Percentiles rank a stretch among this genome's conserved stretches.
These are phyloP conservation scores for Schizopygopsis pylzovi DNA, from an alignment of 2,797 vertebrate species.

Conservation along the genomic window DNA sequence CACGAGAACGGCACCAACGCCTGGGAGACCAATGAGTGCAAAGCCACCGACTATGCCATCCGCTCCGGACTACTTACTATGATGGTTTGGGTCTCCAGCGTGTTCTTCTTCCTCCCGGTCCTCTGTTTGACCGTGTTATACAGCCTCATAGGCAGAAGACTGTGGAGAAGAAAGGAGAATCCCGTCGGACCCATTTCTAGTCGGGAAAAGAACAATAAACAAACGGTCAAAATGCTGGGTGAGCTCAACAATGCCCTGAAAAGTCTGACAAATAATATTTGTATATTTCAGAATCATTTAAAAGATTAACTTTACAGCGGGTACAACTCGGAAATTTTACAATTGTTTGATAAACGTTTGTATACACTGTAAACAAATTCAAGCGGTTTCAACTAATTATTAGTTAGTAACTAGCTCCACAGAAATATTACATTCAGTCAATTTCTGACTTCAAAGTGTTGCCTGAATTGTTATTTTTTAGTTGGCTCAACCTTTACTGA, in stretches of 20 bases:
- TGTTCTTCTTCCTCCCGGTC: slow-evolving; percentile 96
- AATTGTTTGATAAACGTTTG: neutral
- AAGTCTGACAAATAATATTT: neutral
- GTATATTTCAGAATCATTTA: neutral
- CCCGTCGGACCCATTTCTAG: slow-evolving; percentile 82
- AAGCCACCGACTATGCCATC: slow-evolving; percentile 91
- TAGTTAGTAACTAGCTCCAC: too few relatives aligned
- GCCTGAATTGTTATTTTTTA: too few relatives aligned
- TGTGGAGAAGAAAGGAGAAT: slow-evolving; percentile 89
- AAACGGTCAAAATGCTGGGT: slow-evolving; percentile 99
- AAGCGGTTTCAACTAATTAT: too few relatives aligned
- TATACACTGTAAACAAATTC: neutral
- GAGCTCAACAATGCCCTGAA: slow-evolving; percentile 53
- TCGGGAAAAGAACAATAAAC: slow-evolving; percentile 92
- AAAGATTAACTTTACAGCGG: neutral
- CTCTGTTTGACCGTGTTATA: slow-evolving; percentile 97
- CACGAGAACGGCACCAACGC: slow-evolving; percentile 83
- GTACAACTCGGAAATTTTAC: neutral
- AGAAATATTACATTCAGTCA: too few relatives aligned
- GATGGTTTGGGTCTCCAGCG: slow-evolving; percentile 96
- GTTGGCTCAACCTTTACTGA: too few relatives aligned
- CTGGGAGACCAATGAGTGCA: slow-evolving; percentile 89
- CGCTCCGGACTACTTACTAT: slow-evolving; percentile 92
- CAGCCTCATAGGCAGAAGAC: slow-evolving; percentile 93
- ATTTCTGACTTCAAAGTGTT: too few relatives aligned